Conservation (phyloP, 2,888 invertebrate species). For the Parasteatoda lunata region DNA sequence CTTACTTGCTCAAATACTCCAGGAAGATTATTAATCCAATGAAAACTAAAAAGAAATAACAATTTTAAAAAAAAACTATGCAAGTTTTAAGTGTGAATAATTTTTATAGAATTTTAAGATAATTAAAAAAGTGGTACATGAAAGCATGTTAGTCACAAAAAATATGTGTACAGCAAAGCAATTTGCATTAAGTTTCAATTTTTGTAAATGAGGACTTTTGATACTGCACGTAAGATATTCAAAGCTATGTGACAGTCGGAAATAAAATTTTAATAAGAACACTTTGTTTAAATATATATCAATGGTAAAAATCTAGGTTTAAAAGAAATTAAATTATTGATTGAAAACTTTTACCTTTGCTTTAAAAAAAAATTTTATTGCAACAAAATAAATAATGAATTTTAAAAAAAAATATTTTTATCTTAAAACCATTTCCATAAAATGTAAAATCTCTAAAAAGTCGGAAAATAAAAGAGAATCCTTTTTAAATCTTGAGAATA, state of each 20-base stretch:
- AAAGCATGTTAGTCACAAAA: background rate
- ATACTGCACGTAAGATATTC: too few relatives aligned
- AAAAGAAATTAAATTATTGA: background rate
- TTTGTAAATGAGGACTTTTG: too few relatives aligned
- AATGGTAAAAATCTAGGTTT: too few relatives aligned
- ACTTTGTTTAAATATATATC: too few relatives aligned
- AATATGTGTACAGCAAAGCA: background rate
- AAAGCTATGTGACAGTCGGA: too few relatives aligned
- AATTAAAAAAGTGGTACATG: too few relatives aligned
- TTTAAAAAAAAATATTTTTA: background rate
- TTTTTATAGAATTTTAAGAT: too few relatives aligned
- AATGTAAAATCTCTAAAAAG: background rate
- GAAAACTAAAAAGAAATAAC: slow-evolving; percentile 79
- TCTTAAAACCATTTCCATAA: background rate
- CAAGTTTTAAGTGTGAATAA: background rate
- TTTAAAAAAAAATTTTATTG: background rate
- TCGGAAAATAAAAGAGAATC: background rate
- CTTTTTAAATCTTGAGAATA: background rate
- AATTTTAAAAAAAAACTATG: slow-evolving; percentile 8
- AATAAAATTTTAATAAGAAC: too few relatives aligned
- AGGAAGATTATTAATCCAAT: slow-evolving; percentile 99
- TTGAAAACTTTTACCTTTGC: background rate
- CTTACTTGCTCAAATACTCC: slow-evolving; percentile 77
- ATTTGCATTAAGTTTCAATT: too few relatives aligned
- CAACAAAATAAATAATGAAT: background rate